Conservation (phyloP, 2,113 vertebrate species). For the Charina bottae region DNA sequence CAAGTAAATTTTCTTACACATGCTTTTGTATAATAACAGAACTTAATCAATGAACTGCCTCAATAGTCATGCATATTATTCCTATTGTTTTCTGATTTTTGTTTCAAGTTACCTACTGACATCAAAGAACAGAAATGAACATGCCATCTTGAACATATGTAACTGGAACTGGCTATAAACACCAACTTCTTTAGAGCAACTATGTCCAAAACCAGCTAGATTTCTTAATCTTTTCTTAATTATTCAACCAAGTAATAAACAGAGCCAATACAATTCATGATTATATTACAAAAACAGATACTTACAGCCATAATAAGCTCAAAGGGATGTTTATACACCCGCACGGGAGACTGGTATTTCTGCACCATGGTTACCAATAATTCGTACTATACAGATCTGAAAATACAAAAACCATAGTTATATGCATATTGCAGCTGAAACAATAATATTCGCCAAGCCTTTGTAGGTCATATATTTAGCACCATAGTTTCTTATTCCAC, state of each 20-base stretch:
- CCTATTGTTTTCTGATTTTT: not conserved
- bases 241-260: not conserved
- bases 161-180: not conserved
- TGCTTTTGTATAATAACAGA: not conserved
- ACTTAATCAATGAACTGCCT: not conserved
- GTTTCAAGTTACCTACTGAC: not conserved
- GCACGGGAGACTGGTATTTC: slow-evolving; percentile 94
- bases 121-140: not conserved
- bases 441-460: not conserved
- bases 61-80: not conserved
- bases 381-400: slow-evolving; percentile 69
- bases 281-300: slow-evolving; percentile 60
- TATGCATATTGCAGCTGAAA: slow-evolving; percentile 12
- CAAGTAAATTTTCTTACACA: not conserved
- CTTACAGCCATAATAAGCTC: slow-evolving; percentile 97
- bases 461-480: not conserved
- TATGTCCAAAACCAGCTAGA: not conserved
- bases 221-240: not conserved
- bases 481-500: not conserved
- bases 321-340: slow-evolving; percentile 95
- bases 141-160: not conserved
- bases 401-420: slow-evolving; percentile 46
- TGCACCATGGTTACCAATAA: slow-evolving; percentile 86
- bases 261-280: not conserved
- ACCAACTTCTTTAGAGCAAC: not conserved